Base-by-base conservation (phyloP, 1,140 invertebrate genomes). In the Drosophila varians region DNA sequence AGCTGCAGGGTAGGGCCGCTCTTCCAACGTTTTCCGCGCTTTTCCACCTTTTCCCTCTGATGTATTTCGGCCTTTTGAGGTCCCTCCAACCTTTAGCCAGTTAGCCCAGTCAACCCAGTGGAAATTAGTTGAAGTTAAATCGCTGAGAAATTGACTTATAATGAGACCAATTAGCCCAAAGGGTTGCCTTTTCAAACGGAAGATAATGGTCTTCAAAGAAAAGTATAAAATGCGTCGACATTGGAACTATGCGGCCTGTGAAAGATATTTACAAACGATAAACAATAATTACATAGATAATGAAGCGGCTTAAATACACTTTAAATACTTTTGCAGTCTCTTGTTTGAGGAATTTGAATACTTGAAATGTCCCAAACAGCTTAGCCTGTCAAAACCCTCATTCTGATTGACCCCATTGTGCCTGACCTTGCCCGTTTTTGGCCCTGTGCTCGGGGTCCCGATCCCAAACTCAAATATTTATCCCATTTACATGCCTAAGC, bases 111-210 rank as follows among this genome's bases (percentile, higher is more conserved):
- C 18, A 38, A 9, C 12, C 47, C 42, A 53, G n/a, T n/a, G n/a
- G 51, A 72, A 80, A 82, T 77, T 74, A 62, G 55, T 73, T 79
- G 28, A 36, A 51, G 68, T 46, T 68, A 55, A 82, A 72, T 76
- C 47, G 49, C 57, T 58, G 53, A 77, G 78, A 82, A 77, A 82
- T 80, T 77, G 74, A 45, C 61, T 60, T 82, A 53, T 62, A 82
- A 83, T 46, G 56, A 36, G 25, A 42, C 56, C 70, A 82, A 72
- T 80, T 80, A 76, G 58, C 42, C 47, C 28, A 40, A 66, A 49
- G 46, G 66, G 68, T 23, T 58, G 21, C 16, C 9, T 11, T 18
- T 2, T 12, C 2, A 3, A n/a, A n/a, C n/a, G n/a, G n/a, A n/a
- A n/a, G n/a, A n/a, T n/a, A n/a, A n/a, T n/a, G n/a, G n/a, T n/a